Base-by-base conservation (phyloP, 2,797 vertebrate species). In the Hypotaenidia okinawae region DNA sequence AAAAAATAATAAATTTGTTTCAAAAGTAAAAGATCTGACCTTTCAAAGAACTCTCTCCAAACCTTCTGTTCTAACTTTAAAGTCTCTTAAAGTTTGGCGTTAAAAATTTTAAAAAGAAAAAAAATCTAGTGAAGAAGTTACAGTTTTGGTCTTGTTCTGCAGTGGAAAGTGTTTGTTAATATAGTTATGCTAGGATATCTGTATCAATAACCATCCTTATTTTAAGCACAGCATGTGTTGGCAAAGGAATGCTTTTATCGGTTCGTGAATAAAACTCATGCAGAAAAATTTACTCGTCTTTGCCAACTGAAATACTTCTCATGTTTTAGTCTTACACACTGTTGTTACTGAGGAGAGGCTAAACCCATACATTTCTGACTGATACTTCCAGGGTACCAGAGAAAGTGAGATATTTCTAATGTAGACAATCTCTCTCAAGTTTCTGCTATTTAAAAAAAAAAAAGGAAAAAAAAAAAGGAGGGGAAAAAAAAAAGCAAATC, bases 261-360 rank as follows among this genome's bases (percentile, higher is more conserved):
- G 19, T 47, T 84, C 16, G 2, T 59, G 74, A 84, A 87, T 76
- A 61, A 90, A 87, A 77, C 11, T 92, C 64, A 16, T 25, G 23
- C 33, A 64, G 77, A 61, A 90, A 84, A 93, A 94, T 76, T 41
- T 1, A 30, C 33, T 90, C 0, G 4, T n/a, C 35, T 81, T 61
- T 94, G 59, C 58, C 33, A 89, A 67, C 35, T 89, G 74, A 93
- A 90, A 76, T 93, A 21, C 11, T 80, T 94, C n/a, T 82, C 68
- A 33, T 23, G 1, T 77, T 93, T 91, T 84, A 89, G 35, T 93
- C 87, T 92, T 90, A 14, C 78, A 13, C 78, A 27, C 49, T 0
- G 0, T 45, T 82, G 55, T 81, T 24, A 61, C 25, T n/a, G 55
- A 58, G 79, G 62, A 93, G 23, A 15, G 58, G 33, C 64, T 76